Conservation (phyloP, 2,113 vertebrate genomes). For the Eolophus roseicapilla region DNA sequence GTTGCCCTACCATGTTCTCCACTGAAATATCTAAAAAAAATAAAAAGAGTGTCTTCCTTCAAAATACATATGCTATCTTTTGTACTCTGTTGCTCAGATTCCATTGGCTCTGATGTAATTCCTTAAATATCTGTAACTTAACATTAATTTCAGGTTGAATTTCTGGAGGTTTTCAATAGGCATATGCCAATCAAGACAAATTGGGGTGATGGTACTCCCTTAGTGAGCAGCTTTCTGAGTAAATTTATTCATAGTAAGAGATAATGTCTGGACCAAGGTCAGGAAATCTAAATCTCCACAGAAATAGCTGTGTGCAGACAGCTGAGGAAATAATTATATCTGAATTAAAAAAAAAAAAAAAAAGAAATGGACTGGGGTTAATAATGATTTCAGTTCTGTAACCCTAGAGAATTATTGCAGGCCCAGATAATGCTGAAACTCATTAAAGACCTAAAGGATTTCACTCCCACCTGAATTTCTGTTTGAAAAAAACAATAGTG, state of each 20-base stretch:
- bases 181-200: constrained; percentile 60
- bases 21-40: background rate
- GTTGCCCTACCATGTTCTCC: background rate
- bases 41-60: background rate
- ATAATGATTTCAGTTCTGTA: constrained; percentile 69
- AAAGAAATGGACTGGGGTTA: constrained; percentile 36
- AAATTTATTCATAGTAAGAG: constrained; percentile 71
- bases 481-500: constrained; percentile 49
- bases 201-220: constrained; percentile 54
- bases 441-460: constrained; percentile 68
- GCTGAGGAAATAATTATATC: constrained; percentile 70
- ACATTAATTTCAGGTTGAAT: constrained; percentile 39
- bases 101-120: background rate
- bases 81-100: background rate
- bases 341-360: background rate
- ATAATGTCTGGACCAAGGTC: constrained; percentile 67
- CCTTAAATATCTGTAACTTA: background rate
- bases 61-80: background rate
- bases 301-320: constrained; percentile 33
- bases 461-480: constrained; percentile 50
- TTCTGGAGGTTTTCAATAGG: constrained; percentile 51
- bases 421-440: constrained; percentile 64
- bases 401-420: constrained; percentile 57
- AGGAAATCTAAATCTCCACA: constrained; percentile 62
- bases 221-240: constrained; percentile 30